Percentiles rank a stretch among this genome's conserved stretches.
phyloP scores from a whole-genome alignment of 2,113 vertebrate genomes.

The Brienomyrus longianalis region DNA sequence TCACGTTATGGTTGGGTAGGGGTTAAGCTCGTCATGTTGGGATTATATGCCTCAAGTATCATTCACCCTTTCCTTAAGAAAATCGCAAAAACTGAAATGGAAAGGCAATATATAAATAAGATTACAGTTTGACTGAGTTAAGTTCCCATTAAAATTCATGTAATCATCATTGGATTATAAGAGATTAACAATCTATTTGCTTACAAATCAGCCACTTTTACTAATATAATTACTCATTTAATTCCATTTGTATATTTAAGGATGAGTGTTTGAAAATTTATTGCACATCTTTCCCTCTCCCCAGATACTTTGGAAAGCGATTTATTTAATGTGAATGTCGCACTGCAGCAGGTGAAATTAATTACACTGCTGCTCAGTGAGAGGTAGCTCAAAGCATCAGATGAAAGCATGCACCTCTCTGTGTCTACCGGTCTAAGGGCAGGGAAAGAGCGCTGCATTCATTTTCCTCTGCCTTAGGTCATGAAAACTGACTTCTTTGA shows the following conservation, averaged over 20 bases:
- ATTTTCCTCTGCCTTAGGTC: slow-evolving; percentile 4
- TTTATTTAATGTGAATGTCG: not conserved
- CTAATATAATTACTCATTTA: not conserved
- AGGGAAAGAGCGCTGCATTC: not conserved
- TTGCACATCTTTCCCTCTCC: not conserved
- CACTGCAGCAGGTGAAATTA: not conserved
- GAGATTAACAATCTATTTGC: not conserved
- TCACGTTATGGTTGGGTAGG: no score
- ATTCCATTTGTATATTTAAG: not conserved
- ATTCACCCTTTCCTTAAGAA: not conserved
- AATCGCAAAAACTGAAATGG: not conserved
- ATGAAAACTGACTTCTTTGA: not conserved
- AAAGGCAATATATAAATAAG: not conserved
- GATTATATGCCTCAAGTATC: not conserved
- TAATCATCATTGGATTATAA: not conserved
- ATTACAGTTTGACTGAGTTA: not conserved
- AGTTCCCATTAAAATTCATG: not conserved
- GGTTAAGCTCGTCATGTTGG: not conserved
- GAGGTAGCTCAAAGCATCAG: not conserved
- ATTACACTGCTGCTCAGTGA: not conserved
- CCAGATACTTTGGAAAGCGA: not conserved
- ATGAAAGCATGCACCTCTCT: not conserved
- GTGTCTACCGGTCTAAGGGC: not conserved
- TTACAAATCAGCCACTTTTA: not conserved
- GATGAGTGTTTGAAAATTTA: not conserved